Percentiles rank a stretch among this genome's conserved stretches.
Evolutionary conservation across 2,888 invertebrate species (phyloP).

Genomic region (Tolmerus cingulatus): DNA sequence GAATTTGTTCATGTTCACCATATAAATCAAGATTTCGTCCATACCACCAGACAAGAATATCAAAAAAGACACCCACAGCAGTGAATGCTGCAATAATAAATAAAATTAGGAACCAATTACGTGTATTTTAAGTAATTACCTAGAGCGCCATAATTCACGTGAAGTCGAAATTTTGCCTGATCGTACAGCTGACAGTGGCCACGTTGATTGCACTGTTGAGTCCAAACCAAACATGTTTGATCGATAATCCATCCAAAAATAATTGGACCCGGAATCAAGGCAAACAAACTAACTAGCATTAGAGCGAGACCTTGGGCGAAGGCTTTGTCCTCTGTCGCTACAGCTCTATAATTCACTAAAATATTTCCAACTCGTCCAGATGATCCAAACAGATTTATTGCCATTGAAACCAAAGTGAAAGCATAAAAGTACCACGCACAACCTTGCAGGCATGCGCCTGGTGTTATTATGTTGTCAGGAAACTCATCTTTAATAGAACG

Average conservation of each 20-base stretch:
- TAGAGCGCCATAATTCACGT: constrained; percentile 67
- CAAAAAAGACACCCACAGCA: constrained; percentile 68
- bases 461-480: constrained; percentile 53
- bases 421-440: constrained; percentile 65
- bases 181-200: constrained; percentile 76
- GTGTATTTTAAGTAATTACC: constrained; percentile 58
- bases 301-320: constrained; percentile 71
- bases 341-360: constrained; percentile 72
- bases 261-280: constrained; percentile 75
- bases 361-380: constrained; percentile 74
- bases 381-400: constrained; percentile 69
- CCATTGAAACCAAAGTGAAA: constrained; percentile 65
- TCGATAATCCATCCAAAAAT: constrained; percentile 72
- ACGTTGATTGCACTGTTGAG: constrained; percentile 68
- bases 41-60: constrained; percentile 69
- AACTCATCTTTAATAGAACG: constrained; percentile 45
- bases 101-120: background rate
- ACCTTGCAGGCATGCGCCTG: constrained; percentile 64
- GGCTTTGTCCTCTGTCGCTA: constrained; percentile 70
- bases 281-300: constrained; percentile 70
- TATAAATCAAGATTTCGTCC: constrained; percentile 70
- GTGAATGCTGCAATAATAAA: constrained; percentile 65
- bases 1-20: constrained; percentile 60
- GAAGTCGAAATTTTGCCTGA: constrained; percentile 67
- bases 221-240: constrained; percentile 73